Evolutionary conservation across 2,888 invertebrate genomes (phyloP).

Genomic region (Bembecia ichneumoniformis): DNA sequence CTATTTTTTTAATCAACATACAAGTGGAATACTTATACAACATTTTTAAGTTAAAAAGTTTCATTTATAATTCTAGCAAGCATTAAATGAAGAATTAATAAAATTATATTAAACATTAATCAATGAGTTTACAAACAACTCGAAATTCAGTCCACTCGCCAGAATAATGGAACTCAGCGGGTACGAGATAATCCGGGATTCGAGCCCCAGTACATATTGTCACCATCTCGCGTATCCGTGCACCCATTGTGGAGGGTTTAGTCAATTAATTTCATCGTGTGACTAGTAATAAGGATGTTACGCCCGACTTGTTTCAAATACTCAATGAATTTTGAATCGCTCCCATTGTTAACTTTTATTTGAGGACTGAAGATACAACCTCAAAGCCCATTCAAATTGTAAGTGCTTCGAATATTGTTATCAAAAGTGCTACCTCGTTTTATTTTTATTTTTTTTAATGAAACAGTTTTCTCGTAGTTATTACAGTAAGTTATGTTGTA

Average conservation of each 20-base stretch:
- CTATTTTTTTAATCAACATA: too few relatives aligned
- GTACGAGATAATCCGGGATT: slow-evolving; percentile 36
- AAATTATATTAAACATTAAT: not conserved
- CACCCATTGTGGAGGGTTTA: slow-evolving; percentile 36
- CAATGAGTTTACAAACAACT: slow-evolving; percentile 1
- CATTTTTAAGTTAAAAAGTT: too few relatives aligned
- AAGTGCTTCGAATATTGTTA: too few relatives aligned
- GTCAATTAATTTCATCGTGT: slow-evolving; percentile 55
- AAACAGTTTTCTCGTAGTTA: too few relatives aligned
- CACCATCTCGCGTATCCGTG: slow-evolving; percentile 32
- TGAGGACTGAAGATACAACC: too few relatives aligned
- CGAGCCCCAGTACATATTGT: slow-evolving; percentile 29
- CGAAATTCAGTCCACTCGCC: slow-evolving; percentile 17
- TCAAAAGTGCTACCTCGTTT: too few relatives aligned
- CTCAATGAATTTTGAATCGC: slow-evolving; percentile 16
- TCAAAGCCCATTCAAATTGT: too few relatives aligned
- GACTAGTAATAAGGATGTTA: slow-evolving; percentile 31
- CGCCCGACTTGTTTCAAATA: slow-evolving; percentile 25
- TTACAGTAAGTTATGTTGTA: too few relatives aligned
- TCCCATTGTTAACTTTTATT: too few relatives aligned
- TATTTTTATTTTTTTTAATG: too few relatives aligned
- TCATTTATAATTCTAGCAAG: not conserved
- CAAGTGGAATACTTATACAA: too few relatives aligned
- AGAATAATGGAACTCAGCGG: slow-evolving; percentile 36
- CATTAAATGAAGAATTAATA: too few relatives aligned